Evolutionary conservation across 1,140 invertebrate species (phyloP).

Genomic region (Eriosoma lanigerum): DNA sequence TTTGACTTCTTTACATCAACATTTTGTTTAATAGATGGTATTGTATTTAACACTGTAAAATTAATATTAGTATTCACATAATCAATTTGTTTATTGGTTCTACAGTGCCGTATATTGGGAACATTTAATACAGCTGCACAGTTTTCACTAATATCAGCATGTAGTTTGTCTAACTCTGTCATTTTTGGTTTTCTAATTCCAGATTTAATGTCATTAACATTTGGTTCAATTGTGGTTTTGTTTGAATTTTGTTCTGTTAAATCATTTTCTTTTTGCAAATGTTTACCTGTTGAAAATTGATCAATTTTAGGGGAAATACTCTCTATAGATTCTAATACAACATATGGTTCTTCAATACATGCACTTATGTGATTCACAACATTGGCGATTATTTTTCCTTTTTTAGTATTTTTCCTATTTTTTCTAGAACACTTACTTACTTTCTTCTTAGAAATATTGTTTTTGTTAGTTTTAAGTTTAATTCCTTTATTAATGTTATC

Average conservation of each 20-base stretch:
- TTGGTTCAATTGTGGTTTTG: neutral
- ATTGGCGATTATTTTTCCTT: neutral
- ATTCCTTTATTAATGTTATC: neutral
- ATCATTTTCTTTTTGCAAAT: neutral
- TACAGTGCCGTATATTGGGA: slow-evolving; percentile 22
- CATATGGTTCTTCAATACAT: neutral
- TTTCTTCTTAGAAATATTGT: neutral
- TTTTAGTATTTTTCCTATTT: neutral
- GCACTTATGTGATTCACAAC: neutral
- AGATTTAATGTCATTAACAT: neutral
- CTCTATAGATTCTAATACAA: neutral
- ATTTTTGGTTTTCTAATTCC: slow-evolving; percentile 15
- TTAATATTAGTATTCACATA: neutral
- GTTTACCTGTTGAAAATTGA: neutral
- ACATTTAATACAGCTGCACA: neutral
- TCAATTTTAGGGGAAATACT: neutral
- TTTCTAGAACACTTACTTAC: neutral
- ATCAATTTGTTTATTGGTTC: slow-evolving; percentile 30
- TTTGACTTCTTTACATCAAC: neutral
- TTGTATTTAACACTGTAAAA: neutral
- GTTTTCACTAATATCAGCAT: slow-evolving; percentile 39
- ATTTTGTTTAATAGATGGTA: neutral
- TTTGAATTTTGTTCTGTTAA: neutral
- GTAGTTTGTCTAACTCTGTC: slow-evolving; percentile 43
- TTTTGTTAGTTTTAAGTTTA: neutral